Evolutionary conservation across 2,113 vertebrate species (phyloP).

Genomic region (Brachypodius melanocephalos): DNA sequence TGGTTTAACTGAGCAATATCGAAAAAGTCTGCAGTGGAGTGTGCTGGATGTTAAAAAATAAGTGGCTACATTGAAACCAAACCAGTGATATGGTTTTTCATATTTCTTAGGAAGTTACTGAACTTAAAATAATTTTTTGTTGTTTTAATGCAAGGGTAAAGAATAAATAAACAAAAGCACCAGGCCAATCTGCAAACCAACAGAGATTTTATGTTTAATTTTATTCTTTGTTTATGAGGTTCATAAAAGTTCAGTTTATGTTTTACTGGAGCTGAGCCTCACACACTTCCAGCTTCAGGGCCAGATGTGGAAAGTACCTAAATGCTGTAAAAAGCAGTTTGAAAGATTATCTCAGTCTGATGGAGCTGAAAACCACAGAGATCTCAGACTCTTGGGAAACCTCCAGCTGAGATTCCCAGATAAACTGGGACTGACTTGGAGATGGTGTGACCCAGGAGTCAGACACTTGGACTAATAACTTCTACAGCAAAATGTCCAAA

Average conservation of each 20-base stretch:
- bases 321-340: conserved; percentile 27
- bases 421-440: conserved; percentile 23
- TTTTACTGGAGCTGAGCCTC: conserved; percentile 7
- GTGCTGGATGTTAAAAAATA: not conserved
- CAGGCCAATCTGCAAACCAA: not conserved
- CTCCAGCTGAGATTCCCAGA: conserved; percentile 35
- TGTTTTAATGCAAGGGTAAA: not conserved
- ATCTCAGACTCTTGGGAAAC: conserved; percentile 34
- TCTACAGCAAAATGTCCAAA: not conserved
- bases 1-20: not conserved
- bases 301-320: conserved; percentile 64
- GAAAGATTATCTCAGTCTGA: not conserved
- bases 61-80: not conserved
- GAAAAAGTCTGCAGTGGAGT: not conserved
- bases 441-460: not conserved
- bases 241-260: conserved; percentile 60
- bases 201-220: conserved; percentile 27
- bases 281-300: conserved; percentile 23
- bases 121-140: conserved; percentile 1
- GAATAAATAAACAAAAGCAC: conserved; percentile 22
- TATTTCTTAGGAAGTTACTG: conserved; percentile 11
- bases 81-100: not conserved
- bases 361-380: conserved; percentile 1
- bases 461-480: not conserved
- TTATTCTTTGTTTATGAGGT: conserved; percentile 42